These are phyloP conservation scores for Drosophila lacteicornis DNA, from an alignment of 1,140 invertebrate species.

Conservation along the genomic window DNA sequence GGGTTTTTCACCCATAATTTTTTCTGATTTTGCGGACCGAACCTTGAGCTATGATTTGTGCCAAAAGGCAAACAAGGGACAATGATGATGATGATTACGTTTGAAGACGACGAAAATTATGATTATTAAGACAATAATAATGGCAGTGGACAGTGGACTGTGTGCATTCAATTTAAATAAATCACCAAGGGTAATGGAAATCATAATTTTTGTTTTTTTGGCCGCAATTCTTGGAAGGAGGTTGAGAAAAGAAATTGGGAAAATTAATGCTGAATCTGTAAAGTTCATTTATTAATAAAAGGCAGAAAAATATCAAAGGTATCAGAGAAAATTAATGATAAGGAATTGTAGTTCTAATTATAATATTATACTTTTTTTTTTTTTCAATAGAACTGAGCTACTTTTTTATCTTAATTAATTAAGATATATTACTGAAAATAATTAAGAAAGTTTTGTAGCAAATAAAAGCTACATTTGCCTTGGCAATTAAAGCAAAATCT, in stretches of 20 bases:
- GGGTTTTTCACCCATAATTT: slow-evolving; percentile 51
- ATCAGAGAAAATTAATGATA: neutral
- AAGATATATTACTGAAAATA: neutral
- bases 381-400: too few species aligned
- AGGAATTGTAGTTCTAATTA: too few species aligned
- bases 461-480: neutral
- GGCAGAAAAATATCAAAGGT: neutral
- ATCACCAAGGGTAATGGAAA: slow-evolving; percentile 40
- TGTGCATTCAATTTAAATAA: slow-evolving; percentile 55
- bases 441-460: neutral
- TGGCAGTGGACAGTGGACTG: slow-evolving; percentile 22
- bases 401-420: neutral
- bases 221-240: neutral
- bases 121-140: slow-evolving; percentile 30
- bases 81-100: slow-evolving; percentile 11
- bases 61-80: slow-evolving; percentile 36
- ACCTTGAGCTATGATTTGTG: slow-evolving; percentile 48
- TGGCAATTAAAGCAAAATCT: slow-evolving; percentile 16
- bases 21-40: slow-evolving; percentile 26
- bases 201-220: neutral
- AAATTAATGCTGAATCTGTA: neutral
- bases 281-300: neutral
- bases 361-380: too few species aligned
- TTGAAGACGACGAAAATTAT: slow-evolving; percentile 4
- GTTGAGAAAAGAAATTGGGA: neutral